Base-by-base conservation (phyloP, 2,113 vertebrate genomes). In the Spermophilus dauricus region DNA sequence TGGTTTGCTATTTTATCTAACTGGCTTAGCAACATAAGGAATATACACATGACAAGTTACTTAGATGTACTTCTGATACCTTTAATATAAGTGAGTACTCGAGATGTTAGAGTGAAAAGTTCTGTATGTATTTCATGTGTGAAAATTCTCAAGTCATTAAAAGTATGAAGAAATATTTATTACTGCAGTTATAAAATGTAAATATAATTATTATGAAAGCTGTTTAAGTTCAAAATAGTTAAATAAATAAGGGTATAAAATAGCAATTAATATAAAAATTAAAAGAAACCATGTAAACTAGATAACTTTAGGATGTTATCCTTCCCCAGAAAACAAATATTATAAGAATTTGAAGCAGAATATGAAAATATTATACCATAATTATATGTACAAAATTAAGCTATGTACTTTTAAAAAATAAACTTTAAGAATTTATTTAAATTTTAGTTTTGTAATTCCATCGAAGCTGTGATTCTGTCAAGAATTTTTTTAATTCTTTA, bases 351-450 rank as follows among this genome's bases (percentile, higher is more conserved):
- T 73, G 51, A 89, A 92, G 30, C 63, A 93, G 24, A 87, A 78
- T 70, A 83, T 94, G 93, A 97, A 95, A 95, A 83, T 75, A 90
- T 56, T 76, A 63, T 77, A 20, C 2, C 45, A 92, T 32, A 42
- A 58, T 78, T 75, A 78, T 90, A 61, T 12, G 83, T 73, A 83
- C 72, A 69, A 92, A 93, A 83, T 69, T 76, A 86, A 65, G 83
- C n/a, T 22, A 30, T 86, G 13, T 85, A 67, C 42, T 20, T 56
- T 92, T 89, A 84, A 92, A 75, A 96, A 97, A 73, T 96, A 81
- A 69, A 10, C 65, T 93, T 87, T 93, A 83, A 92, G 45, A 95
- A 34, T 78, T 42, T 75, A 75, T 78, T 81, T 82, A 86, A 78
- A 82, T 89, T 95, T 95, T 93, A 89, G n/a, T 69, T 83, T 78